These are phyloP conservation scores for Colostygia pectinataria DNA, from an alignment of 2,888 invertebrate species.

Conservation along the genomic window DNA sequence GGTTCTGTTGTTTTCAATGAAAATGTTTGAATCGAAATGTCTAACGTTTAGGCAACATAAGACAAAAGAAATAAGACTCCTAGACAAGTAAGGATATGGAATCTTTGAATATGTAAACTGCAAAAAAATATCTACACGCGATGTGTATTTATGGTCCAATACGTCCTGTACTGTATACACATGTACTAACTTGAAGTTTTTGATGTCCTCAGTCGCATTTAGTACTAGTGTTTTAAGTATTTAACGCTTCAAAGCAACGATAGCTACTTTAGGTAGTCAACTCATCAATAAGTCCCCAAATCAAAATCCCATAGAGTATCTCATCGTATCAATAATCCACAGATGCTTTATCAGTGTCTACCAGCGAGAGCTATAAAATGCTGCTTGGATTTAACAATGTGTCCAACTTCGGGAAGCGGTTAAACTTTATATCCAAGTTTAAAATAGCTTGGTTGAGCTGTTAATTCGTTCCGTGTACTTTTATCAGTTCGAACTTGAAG, in stretches of 20 bases:
- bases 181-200: too few species aligned
- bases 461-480: slow-evolving; percentile 21
- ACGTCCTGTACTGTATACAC: too few species aligned
- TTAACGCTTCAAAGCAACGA: background rate
- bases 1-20: slow-evolving; percentile 7
- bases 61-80: too few species aligned
- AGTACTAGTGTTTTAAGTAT: too few species aligned
- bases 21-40: slow-evolving; percentile 8
- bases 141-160: too few species aligned
- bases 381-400: slow-evolving; percentile 19
- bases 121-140: background rate
- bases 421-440: slow-evolving; percentile 27
- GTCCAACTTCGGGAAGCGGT: slow-evolving; percentile 20
- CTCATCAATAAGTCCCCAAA: slow-evolving; percentile 9
- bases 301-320: slow-evolving; percentile 16
- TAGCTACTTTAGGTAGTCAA: slow-evolving; percentile 1
- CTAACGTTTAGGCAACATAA: background rate
- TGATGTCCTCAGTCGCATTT: too few species aligned
- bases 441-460: slow-evolving; percentile 32
- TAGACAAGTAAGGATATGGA: too few species aligned
- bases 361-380: slow-evolving; percentile 11
- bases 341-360: slow-evolving; percentile 3
- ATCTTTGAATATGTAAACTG: too few species aligned
- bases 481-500: slow-evolving; percentile 19
- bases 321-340: slow-evolving; percentile 7